phyloP scores from a whole-genome alignment of 1,140 invertebrate species.

The Harlomillsia oculata region DNA sequence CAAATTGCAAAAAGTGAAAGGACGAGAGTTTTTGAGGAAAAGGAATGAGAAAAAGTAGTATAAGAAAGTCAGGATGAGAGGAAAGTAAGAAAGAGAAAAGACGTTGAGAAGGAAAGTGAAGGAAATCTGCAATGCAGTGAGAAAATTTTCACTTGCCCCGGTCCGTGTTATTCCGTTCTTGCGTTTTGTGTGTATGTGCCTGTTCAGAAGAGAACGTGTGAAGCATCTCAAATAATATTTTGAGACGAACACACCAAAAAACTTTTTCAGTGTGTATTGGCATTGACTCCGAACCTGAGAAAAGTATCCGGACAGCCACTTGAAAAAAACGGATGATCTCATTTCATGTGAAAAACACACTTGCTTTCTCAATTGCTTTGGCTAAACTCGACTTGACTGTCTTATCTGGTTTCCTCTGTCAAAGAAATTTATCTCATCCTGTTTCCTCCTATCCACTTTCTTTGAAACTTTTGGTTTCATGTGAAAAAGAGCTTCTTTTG shows the following conservation, averaged over 20 bases:
- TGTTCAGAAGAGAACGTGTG: not conserved
- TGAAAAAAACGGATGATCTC: conserved; percentile 19
- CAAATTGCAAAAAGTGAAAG: too few species aligned
- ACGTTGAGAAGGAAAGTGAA: too few species aligned
- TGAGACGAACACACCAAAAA: too few species aligned
- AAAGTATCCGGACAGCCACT: conserved; percentile 3
- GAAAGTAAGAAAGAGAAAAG: too few species aligned
- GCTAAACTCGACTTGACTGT: not conserved
- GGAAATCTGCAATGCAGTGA: conserved; percentile 33
- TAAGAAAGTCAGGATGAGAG: too few species aligned
- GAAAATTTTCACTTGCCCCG: conserved; percentile 25
- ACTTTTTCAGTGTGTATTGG: too few species aligned
- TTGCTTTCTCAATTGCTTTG: conserved; percentile 20
- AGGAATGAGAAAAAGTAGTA: too few species aligned
- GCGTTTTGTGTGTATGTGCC: not conserved
- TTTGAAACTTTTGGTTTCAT: not conserved
- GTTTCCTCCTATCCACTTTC: not conserved
- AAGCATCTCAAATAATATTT: too few species aligned
- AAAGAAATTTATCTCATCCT: conserved; percentile 1
- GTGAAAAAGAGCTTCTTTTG: not conserved
- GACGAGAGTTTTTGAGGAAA: too few species aligned
- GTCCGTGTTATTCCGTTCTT: conserved; percentile 3
- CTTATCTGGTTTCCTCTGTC: not conserved
- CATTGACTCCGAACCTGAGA: too few species aligned
- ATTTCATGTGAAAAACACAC: conserved; percentile 15